A percentile compares a stretch with the other conserved stretches of the same genome.
phyloP scores from a whole-genome alignment of 53 echinoderm and acorn worm genomes.

The Echinometra lucunter region DNA sequence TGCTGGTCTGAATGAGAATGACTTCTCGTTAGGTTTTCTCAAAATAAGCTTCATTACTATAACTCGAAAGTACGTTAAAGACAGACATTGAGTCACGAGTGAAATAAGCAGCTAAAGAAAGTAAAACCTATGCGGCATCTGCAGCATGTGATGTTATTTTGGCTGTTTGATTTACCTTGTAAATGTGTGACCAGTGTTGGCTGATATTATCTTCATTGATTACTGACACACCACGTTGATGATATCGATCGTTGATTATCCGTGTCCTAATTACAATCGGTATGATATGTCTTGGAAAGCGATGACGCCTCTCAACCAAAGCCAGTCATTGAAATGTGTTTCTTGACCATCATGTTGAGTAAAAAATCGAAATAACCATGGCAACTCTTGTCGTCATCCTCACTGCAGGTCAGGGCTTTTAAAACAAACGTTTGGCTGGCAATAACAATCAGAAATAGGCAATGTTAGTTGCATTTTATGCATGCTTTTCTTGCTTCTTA shows the following conservation, averaged over 20 bases:
- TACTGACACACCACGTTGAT: conserved; percentile 25
- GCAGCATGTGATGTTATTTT: no score
- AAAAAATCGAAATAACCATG: not conserved
- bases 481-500: no score
- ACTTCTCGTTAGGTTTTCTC: not conserved
- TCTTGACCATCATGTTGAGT: not conserved
- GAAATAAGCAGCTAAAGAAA: no score
- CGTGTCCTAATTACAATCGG: not conserved
- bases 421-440: not conserved
- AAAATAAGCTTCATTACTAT: not conserved
- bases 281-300: not conserved
- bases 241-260: not conserved
- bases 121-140: no score
- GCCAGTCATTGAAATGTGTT: not conserved
- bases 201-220: conserved; percentile 3
- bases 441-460: not conserved
- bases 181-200: conserved; percentile 4
- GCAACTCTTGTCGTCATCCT: not conserved
- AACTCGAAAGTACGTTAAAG: no score
- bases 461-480: not conserved
- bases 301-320: not conserved
- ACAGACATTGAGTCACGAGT: no score
- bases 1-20: not conserved
- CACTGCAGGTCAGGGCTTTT: not conserved
- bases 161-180: no score